These are phyloP conservation scores for Microtus montanus DNA, from an alignment of 2,113 vertebrate genomes.

Conservation along the genomic window DNA sequence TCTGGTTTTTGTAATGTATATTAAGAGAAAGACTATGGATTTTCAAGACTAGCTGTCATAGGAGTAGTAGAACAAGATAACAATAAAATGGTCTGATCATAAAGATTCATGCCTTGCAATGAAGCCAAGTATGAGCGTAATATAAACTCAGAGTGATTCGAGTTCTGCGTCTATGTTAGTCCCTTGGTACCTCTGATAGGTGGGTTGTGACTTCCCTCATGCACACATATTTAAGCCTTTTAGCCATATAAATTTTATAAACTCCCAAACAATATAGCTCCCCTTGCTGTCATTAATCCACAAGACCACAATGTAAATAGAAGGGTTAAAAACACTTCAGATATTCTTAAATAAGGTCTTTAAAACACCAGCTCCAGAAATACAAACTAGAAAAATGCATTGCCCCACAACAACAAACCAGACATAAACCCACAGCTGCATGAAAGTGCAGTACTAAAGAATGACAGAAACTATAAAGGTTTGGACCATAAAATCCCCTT, in stretches of 20 bases:
- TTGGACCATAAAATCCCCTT: conserved; percentile 64
- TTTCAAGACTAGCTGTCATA: conserved; percentile 1
- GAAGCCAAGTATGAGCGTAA: background rate
- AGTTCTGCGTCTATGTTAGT: background rate
- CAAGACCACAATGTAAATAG: conserved; percentile 45
- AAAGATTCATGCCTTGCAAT: conserved; percentile 46
- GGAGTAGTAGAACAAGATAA: background rate
- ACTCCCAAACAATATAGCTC: conserved; percentile 45
- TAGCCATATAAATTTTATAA: conserved; percentile 61
- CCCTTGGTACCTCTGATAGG: background rate
- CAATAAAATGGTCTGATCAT: conserved; percentile 19
- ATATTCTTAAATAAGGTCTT: conserved; percentile 64
- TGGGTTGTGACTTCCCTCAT: background rate
- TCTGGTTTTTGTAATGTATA: background rate
- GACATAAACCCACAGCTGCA: conserved; percentile 67
- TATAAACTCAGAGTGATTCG: background rate
- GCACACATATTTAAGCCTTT: conserved; percentile 39
- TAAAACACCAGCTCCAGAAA: conserved; percentile 55
- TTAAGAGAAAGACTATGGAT: background rate
- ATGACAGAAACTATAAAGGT: conserved; percentile 64
- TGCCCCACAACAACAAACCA: conserved; percentile 53
- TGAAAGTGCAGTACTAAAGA: conserved; percentile 69
- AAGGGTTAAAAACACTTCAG: background rate
- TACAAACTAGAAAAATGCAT: conserved; percentile 57
- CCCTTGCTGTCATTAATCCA: conserved; percentile 56